Conservation (phyloP, 2,888 invertebrate species). For the Ligdia adustata region DNA sequence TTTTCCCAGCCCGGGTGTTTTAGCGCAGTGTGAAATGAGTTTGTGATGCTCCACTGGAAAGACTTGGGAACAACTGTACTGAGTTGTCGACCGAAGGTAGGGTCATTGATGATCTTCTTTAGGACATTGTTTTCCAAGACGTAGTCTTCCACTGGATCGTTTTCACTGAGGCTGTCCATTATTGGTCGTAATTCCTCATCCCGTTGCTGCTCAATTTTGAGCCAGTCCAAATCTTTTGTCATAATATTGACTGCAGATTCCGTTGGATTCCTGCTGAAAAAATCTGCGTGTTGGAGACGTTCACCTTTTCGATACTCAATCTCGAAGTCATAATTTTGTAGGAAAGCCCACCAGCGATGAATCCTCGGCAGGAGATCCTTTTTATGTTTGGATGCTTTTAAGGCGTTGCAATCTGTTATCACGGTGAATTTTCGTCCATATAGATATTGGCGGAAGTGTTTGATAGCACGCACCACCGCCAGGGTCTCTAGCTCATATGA, state of each 20-base stretch:
- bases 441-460: conserved; percentile 44
- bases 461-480: conserved; percentile 34
- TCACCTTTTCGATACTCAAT: too few species aligned
- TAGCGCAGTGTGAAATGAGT: conserved; percentile 30
- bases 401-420: conserved; percentile 40
- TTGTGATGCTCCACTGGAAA: conserved; percentile 40
- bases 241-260: conserved; percentile 26
- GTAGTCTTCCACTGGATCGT: background rate
- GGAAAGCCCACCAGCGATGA: conserved; percentile 48
- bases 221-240: too few species aligned
- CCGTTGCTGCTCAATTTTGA: too few species aligned
- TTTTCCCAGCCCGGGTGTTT: too few species aligned
- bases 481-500: background rate
- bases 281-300: too few species aligned
- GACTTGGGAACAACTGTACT: conserved; percentile 29
- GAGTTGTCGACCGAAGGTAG: background rate
- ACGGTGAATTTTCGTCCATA: conserved; percentile 23
- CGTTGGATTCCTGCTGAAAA: conserved; percentile 36
- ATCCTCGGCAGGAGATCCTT: too few species aligned
- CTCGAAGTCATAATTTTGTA: conserved; percentile 42
- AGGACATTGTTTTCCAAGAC: background rate
- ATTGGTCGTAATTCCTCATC: too few species aligned
- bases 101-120: background rate
- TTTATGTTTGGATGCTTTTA: conserved; percentile 44
- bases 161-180: background rate